Base-by-base conservation (phyloP, 2,113 vertebrate species). In the Xyrauchen texanus region DNA sequence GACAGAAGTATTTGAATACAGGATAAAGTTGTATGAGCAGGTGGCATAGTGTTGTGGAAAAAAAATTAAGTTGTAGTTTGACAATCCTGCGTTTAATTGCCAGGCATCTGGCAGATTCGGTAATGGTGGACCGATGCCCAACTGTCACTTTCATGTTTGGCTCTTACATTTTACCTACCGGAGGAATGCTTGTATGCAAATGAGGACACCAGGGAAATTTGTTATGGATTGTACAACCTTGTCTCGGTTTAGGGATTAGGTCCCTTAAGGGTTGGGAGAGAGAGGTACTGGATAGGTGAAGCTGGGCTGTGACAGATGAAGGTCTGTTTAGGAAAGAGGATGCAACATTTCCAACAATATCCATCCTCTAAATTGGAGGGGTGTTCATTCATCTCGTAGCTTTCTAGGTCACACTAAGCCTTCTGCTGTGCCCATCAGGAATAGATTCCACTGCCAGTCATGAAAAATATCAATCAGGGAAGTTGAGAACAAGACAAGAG, bases 1-100 rank as follows among this genome's bases (percentile, higher is more conserved):
- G 51, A 68, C 65, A 74, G 52, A 77, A 81, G 76, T 62, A 78
- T 57, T 77, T 79, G 74, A 70, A 73, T 7, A 69, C 81, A 70
- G 74, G 72, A 78, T 66, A 57, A 45, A 70, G 45, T 52, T 69
- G 76, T 65, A 21, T 60, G 76, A 77, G 67, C 83, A 78, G 79
- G 79, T 84, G 75, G 79, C 46, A 21, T 3, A 9, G 73, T 76
- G 12, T 51, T 11, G 11, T 6, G 21, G 15, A 3, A 62, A 78
- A 62, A 62, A 44, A 66, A 74, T 57, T 15, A 79, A 71, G 53
- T 61, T 72, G 42, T 47, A 16, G 57, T 74, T 51, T 62, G 72
- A 63, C 51, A 63, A 74, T 46, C 12, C 16, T 13, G 46, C 34
- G 58, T 12, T 21, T 63, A 73, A 58, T 83, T 74, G 82, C 53